A percentile compares a stretch with the other conserved stretches of the same genome.
Conservation (phyloP, 1,140 invertebrate species). For the Drosophila tristis region DNA sequence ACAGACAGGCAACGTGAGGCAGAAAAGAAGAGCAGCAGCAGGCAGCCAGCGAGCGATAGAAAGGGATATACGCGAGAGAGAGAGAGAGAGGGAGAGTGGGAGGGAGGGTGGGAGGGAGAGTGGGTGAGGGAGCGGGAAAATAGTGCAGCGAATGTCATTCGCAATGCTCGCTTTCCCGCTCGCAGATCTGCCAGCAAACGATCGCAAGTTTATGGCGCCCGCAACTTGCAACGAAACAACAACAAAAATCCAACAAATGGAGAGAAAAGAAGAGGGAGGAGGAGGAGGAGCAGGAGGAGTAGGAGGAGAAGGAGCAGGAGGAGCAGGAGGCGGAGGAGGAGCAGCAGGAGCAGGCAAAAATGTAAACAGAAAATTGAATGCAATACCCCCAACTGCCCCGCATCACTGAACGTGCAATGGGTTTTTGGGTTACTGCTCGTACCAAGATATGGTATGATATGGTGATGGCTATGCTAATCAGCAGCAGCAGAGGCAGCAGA, state of each 20-base stretch:
- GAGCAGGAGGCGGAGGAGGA: background rate
- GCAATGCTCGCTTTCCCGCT: slow-evolving; percentile 48
- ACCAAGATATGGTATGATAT: too few relatives aligned
- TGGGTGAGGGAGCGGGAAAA: slow-evolving; percentile 31
- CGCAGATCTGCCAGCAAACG: slow-evolving; percentile 27
- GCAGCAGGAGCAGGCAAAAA: too few relatives aligned
- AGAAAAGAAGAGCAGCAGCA: slow-evolving; percentile 29
- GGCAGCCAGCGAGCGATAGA: background rate
- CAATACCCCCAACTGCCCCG: too few relatives aligned
- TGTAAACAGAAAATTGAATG: slow-evolving; percentile 53
- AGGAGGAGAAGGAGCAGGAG: background rate
- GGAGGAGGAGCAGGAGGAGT: background rate
- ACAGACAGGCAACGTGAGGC: slow-evolving; percentile 10
- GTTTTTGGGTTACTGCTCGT: too few relatives aligned
- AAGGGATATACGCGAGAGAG: too few relatives aligned
- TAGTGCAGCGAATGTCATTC: slow-evolving; percentile 72
- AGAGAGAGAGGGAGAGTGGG: slow-evolving; percentile 1
- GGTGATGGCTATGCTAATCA: too few relatives aligned
- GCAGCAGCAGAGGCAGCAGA: too few relatives aligned
- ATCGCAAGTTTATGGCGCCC: slow-evolving; percentile 57
- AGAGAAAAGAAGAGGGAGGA: background rate
- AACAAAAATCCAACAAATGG: background rate
- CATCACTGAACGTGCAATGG: background rate
- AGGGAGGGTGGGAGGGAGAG: background rate
- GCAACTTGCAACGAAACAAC: slow-evolving; percentile 17